Conservation (phyloP, 2,888 invertebrate species). For the Epinotia bilunana region DNA sequence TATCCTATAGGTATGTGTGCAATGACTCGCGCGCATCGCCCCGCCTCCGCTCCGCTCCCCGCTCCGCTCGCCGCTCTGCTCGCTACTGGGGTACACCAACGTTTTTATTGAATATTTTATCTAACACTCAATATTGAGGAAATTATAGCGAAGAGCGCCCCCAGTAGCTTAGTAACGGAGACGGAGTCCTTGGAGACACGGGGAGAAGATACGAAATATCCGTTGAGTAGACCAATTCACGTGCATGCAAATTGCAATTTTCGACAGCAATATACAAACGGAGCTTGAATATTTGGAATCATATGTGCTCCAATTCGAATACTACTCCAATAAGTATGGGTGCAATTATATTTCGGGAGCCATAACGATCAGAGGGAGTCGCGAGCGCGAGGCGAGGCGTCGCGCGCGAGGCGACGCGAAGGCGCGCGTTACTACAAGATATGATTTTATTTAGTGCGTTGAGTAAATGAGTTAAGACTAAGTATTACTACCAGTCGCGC, state of each 20-base stretch:
- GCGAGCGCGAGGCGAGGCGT: slow-evolving; percentile 52
- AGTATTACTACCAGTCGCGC: slow-evolving; percentile 38
- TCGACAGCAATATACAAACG: not conserved
- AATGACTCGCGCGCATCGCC: slow-evolving; percentile 67
- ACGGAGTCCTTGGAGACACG: slow-evolving; percentile 41
- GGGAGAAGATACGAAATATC: slow-evolving; percentile 41
- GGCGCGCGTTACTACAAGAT: slow-evolving; percentile 81
- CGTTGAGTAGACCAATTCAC: not conserved
- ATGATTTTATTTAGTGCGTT: slow-evolving; percentile 73
- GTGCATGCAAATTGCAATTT: slow-evolving; percentile 11
- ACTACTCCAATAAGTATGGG: not conserved
- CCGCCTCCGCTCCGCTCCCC: slow-evolving; percentile 52
- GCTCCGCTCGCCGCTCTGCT: slow-evolving; percentile 58
- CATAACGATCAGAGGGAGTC: not conserved
- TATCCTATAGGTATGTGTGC: slow-evolving; percentile 75
- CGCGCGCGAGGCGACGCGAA: slow-evolving; percentile 66
- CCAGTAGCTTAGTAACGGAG: slow-evolving; percentile 42
- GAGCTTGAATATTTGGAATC: not conserved
- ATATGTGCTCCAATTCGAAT: not conserved
- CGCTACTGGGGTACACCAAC: slow-evolving; percentile 59
- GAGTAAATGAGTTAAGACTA: slow-evolving; percentile 50
- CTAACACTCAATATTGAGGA: slow-evolving; percentile 49
- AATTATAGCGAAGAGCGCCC: slow-evolving; percentile 50
- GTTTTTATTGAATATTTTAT: slow-evolving; percentile 51
- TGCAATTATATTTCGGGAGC: slow-evolving; percentile 23